These are phyloP conservation scores for Pterostichus madidus DNA, from an alignment of 2,888 invertebrate genomes.

Conservation along the genomic window DNA sequence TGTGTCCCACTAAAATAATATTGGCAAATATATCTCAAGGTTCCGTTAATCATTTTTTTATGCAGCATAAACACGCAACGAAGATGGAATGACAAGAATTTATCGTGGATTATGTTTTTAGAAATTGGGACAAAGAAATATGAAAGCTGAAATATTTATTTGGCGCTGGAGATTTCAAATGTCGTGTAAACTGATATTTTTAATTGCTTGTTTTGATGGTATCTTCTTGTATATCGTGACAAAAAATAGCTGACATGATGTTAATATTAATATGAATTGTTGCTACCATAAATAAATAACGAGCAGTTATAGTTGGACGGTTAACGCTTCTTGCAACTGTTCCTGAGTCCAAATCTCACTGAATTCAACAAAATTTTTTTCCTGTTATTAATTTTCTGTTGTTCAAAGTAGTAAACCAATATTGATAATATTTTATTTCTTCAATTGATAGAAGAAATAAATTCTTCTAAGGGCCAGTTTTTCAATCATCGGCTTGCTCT, in stretches of 20 bases:
- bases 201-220: conserved; percentile 12
- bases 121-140: conserved; percentile 10
- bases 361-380: too few species aligned
- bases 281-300: too few species aligned
- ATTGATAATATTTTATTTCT: too few species aligned
- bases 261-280: background rate
- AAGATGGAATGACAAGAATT: background rate
- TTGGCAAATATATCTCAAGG: conserved; percentile 27
- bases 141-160: background rate
- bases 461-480: too few species aligned
- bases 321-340: too few species aligned
- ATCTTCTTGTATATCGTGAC: background rate
- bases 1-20: conserved; percentile 28
- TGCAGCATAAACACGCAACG: conserved; percentile 12
- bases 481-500: too few species aligned
- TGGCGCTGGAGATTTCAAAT: background rate
- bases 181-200: conserved; percentile 27
- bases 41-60: conserved; percentile 8
- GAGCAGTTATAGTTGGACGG: too few species aligned
- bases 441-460: too few species aligned
- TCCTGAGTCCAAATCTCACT: too few species aligned
- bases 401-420: too few species aligned
- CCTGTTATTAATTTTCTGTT: too few species aligned
- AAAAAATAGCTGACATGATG: background rate
- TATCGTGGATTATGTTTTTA: conserved; percentile 13